Evolutionary conservation across 2,113 vertebrate species (phyloP), one percentile per base, ranked within the genome.

Genomic region (Chaetodon trifascialis): DNA sequence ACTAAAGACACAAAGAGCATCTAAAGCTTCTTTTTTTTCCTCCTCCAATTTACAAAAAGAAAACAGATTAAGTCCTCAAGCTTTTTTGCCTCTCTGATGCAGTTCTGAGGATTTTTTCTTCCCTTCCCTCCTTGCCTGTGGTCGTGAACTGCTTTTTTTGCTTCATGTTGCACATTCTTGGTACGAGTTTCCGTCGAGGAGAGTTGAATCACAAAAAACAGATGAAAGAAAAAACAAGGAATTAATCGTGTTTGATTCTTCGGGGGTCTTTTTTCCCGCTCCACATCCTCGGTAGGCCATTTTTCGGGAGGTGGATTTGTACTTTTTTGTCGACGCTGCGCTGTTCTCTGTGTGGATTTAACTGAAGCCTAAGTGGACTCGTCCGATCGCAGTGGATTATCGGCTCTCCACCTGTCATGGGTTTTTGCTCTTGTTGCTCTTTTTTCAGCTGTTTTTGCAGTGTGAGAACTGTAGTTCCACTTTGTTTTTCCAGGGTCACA

Each of bases 1-100:
- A 90, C 88, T 88, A 94, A 93, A 92, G 91, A 91, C 90, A 86
- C 87, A 91, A 84, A 93, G 80, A 88, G 83, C 88, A 86, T 79
- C 86, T 88, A 80, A 65, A 90, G 78, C 80, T 81, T 83, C 47
- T 71, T 82, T 30, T 76, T 79, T 47, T 80, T 73, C 21, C 40
- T 84, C 71, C 80, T 83, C 44, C 88, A 74, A 76, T 87, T 91
- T 83, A 78, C 71, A 83, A 80, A 91, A 88, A 88, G 64, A 86
- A 84, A 91, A 83, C 55, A 25, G 36, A 87, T 88, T 84, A 79
- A 88, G 64, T 83, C 75, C 76, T 88, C 72, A 34, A 92, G 88
- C 56, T 89, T 84, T 88, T 85, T 56, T 73, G 54, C 60, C 64
- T 88, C 84, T 84, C 83, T 73, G 80, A 76, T 88, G 80, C 83